Base-by-base conservation (phyloP, 1,140 invertebrate species). In the Cydia fagiglandana region DNA sequence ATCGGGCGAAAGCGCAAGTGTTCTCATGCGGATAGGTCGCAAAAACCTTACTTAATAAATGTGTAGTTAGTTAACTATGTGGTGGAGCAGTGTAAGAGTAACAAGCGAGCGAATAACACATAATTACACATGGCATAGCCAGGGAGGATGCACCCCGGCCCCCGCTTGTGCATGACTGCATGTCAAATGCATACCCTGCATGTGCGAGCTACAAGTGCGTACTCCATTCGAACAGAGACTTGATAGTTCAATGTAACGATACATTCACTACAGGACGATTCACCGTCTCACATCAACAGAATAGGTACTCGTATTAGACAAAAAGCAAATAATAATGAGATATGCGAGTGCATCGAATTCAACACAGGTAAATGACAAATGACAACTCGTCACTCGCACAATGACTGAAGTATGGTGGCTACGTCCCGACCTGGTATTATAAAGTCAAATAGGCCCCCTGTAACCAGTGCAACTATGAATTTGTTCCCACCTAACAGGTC, bases 1-100 rank as follows among this genome's bases (percentile, higher is more conserved):
- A 79, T 80, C 80, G 78, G 81, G 88, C 86, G 86, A 92, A 90
- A 91, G 83, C 80, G 88, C 81, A 86, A 91, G 85, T 89, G 84
- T 89, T 90, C 89, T 85, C 86, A 87, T 88, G 87, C 85, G 79
- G 85, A 78, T 74, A 80, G 73, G 20, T 78, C 77, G 79, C 79
- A 80, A 86, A 81, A 81, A 84, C 80, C 80, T 82, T 82, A 89
- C 79, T 82, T 82, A 88, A 87, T 86, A 88, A 83, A 89, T 84
- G 56, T 61, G 56, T 24, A 24, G 56, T 24, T 61, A 61, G 56
- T 61, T 61, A 84, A 88, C 86, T 45, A 73, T 45, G 34, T 66
- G 7, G 24, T 45, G 20, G 38, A 73, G 73, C 73, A 64, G 47
- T 45, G 47, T 61, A 75, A 38, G 75, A 80, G 74, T 77, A 76